Conservation (phyloP, 2,888 invertebrate species). For the Metellina segmentata region DNA sequence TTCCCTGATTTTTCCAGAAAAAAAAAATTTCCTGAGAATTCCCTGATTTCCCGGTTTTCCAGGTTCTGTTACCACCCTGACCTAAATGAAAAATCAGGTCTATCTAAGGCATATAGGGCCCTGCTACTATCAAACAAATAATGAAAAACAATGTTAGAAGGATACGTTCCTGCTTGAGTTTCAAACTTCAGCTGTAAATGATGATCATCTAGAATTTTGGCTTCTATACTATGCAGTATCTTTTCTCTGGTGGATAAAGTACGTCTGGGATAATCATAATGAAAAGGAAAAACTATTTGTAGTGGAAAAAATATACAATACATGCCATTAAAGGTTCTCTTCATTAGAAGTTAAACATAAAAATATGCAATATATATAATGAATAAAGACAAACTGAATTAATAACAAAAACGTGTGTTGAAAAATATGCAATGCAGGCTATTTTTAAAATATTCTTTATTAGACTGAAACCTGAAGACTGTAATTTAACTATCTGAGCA, state of each 20-base stretch:
- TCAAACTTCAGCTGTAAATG: slow-evolving; percentile 86
- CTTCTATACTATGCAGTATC: slow-evolving; percentile 86
- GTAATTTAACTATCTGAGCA: too few relatives aligned
- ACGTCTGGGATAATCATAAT: slow-evolving; percentile 81
- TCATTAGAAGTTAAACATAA: too few relatives aligned
- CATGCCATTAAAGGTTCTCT: background rate
- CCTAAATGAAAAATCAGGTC: too few relatives aligned
- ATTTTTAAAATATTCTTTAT: too few relatives aligned
- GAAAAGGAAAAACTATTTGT: background rate
- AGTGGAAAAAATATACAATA: slow-evolving; percentile 47
- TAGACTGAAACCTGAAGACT: too few relatives aligned
- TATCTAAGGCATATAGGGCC: too few relatives aligned
- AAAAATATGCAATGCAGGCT: background rate
- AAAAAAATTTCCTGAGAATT: too few relatives aligned
- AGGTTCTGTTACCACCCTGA: too few relatives aligned
- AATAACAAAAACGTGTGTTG: background rate
- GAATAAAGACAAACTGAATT: background rate
- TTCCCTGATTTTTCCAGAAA: too few relatives aligned
- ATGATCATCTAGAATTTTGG: slow-evolving; percentile 82
- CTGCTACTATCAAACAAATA: too few relatives aligned
- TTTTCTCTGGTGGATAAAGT: slow-evolving; percentile 87
- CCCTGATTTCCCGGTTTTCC: too few relatives aligned
- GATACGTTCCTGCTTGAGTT: slow-evolving; percentile 92
- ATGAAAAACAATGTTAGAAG: slow-evolving; percentile 75
- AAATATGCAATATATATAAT: too few relatives aligned